These are phyloP conservation scores for Argyresthia albistria DNA, from an alignment of 2,888 invertebrate genomes.

Conservation along the genomic window DNA sequence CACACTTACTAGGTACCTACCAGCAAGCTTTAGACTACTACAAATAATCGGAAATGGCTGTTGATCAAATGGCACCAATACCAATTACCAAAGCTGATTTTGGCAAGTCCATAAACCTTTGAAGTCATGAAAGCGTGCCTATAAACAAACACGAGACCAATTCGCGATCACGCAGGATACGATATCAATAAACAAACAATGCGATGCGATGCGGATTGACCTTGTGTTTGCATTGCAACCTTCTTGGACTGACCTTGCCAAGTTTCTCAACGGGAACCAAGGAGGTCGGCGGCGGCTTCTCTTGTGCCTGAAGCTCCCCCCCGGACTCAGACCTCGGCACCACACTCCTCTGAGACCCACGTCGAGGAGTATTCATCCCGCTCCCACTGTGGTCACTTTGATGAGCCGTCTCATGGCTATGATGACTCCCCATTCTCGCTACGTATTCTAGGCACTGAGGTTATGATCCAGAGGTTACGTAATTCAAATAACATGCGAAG, in stretches of 20 bases:
- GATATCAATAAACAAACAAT: not conserved
- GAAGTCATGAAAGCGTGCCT: not conserved
- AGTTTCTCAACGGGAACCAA: slow-evolving; percentile 83
- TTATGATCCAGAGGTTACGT: no score
- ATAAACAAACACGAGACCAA: not conserved
- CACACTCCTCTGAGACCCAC: slow-evolving; percentile 50
- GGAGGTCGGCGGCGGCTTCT: slow-evolving; percentile 67
- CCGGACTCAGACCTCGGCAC: slow-evolving; percentile 76
- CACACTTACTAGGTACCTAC: no score
- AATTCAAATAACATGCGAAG: not conserved
- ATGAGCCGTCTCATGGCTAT: slow-evolving; percentile 41
- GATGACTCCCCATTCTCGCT: slow-evolving; percentile 46
- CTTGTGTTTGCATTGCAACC: no score
- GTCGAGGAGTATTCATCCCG: slow-evolving; percentile 50
- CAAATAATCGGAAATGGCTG: not conserved
- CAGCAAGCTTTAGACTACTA: not conserved
- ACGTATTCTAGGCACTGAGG: not conserved
- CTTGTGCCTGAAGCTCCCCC: slow-evolving; percentile 76
- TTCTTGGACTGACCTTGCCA: slow-evolving; percentile 72
- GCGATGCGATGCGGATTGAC: not conserved
- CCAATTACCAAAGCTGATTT: not conserved
- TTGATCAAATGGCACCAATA: not conserved
- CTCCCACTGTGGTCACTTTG: slow-evolving; percentile 34
- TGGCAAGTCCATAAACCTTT: not conserved
- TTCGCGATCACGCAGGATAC: not conserved